Base-by-base conservation (phyloP, 2,888 invertebrate genomes). In the Falcaria lacertinaria region DNA sequence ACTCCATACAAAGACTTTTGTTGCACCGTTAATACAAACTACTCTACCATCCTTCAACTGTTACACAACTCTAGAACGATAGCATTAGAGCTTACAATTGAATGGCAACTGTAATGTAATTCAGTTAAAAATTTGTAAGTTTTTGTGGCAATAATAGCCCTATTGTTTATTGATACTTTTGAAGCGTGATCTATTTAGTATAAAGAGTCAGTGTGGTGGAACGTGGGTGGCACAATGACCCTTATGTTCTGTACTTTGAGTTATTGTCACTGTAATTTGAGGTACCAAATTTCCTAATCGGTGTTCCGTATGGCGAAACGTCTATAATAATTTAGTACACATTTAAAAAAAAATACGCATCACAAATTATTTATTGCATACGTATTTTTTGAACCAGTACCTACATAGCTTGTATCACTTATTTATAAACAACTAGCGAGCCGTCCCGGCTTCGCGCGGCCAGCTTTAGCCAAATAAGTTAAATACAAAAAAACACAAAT, bases 161-260 rank as follows among this genome's bases (percentile, higher is more conserved):
- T 57, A 73, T 76, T 76, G 76, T 75, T 71, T 73, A 76, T 76
- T 76, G 75, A 76, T 71, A 64, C 60, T 69, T 74, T 70, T 64
- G 67, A 72, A 64, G 58, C 59, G 56, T 61, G 68, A 71, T 74
- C 66, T 69, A 64, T 71, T 72, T 62, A 54, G 60, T 52, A 60
- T 60, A 46, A 49, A 60, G 49, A 55, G 58, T 57, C 49, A 42
- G 51, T 54, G 34, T 32, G 39, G 43, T 52, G n/a, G 56, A 52
- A 38, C 43, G 71, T 75, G 74, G 75, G 76, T 71, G 72, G 75
- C 42, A 57, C 44, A 44, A 45, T 42, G 14, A 11, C 42, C 57
- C 60, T 54, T 53, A 53, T 53, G 54, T 53, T 45, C 25, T 45
- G 33, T 45, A 41, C 47, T 54, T 53, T 57, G 1, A 2, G 48